These are phyloP conservation scores for Calidris pygmaea DNA, from an alignment of 2,113 vertebrate species.

Conservation along the genomic window DNA sequence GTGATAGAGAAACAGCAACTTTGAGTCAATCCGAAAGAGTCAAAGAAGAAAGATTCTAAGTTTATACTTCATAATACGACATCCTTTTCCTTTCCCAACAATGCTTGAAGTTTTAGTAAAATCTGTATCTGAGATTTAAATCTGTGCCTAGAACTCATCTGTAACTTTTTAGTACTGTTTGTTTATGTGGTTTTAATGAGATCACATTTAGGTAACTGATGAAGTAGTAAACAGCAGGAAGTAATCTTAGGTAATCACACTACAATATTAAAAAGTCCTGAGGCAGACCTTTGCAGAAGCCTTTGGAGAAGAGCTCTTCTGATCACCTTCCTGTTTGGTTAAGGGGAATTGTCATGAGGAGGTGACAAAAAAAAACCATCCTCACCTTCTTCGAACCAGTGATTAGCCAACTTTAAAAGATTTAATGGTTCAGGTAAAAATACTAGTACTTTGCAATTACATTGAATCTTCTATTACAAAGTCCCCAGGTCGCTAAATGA, in stretches of 20 bases:
- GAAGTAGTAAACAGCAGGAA: neutral
- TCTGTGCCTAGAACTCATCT: neutral
- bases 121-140: neutral
- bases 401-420: neutral
- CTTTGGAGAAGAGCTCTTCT: neutral
- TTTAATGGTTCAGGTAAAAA: neutral
- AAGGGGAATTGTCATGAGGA: neutral
- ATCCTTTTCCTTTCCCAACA: neutral
- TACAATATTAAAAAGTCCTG: neutral
- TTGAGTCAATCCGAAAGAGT: neutral
- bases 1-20: neutral
- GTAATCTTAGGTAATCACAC: neutral
- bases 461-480: neutral
- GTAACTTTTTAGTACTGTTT: neutral
- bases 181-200: neutral
- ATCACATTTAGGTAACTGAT: neutral
- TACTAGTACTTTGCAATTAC: neutral
- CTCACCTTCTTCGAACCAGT: neutral
- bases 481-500: neutral
- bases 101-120: neutral
- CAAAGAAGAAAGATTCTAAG: neutral
- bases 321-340: neutral
- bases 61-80: neutral
- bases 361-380: neutral
- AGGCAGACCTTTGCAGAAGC: neutral